Evolutionary conservation across 2,113 vertebrate species (phyloP).

Genomic region (Seriola dumerili): DNA sequence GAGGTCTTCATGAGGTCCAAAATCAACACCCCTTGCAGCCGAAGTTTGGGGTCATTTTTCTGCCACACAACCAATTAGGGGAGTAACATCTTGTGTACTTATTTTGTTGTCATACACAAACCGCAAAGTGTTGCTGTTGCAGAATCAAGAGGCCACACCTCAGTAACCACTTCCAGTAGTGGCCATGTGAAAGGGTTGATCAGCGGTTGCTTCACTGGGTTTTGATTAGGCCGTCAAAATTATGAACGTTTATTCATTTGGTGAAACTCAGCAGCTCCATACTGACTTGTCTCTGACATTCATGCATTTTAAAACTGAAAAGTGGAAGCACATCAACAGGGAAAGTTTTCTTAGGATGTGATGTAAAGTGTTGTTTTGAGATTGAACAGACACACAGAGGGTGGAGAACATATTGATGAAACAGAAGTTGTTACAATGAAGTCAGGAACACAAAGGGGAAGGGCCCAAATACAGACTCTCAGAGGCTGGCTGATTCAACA

Average conservation of each 20-base stretch:
- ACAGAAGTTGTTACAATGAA: background rate
- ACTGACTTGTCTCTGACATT: background rate
- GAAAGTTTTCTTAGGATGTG: background rate
- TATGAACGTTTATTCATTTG: background rate
- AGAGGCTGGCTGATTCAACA: no score
- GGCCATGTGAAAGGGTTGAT: background rate
- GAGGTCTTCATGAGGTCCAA: background rate
- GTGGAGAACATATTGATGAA: background rate
- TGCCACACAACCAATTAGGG: background rate
- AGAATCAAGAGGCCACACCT: constrained; percentile 47
- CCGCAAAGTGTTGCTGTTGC: constrained; percentile 33
- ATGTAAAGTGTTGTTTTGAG: background rate
- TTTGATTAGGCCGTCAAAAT: background rate
- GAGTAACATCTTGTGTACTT: background rate
- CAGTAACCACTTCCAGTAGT: constrained; percentile 37
- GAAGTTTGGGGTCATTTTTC: background rate
- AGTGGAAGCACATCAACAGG: no score
- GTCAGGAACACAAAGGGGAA: no score
- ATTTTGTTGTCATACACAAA: constrained; percentile 21
- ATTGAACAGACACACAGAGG: background rate
- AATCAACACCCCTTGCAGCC: background rate
- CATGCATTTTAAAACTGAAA: background rate
- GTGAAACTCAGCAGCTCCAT: background rate
- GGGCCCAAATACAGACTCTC: no score
- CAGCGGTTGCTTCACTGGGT: background rate